A percentile compares a stretch with the other conserved stretches of the same genome.
Evolutionary conservation across 2,113 vertebrate species (phyloP).

Genomic region (Dasypus novemcinctus): DNA sequence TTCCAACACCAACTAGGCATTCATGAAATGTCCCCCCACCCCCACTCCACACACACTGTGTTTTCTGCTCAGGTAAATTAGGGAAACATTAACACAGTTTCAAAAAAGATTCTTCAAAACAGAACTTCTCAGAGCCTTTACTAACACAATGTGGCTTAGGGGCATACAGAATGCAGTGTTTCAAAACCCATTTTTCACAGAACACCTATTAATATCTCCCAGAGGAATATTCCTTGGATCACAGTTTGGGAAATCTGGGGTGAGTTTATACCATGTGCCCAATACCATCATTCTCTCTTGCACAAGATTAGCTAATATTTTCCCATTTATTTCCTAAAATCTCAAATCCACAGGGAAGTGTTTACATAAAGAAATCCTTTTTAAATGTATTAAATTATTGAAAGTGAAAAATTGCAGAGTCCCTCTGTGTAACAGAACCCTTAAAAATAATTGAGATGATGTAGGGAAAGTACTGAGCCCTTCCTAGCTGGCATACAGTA

Average conservation of each 20-base stretch:
- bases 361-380: constrained; percentile 61
- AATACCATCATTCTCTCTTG: constrained; percentile 62
- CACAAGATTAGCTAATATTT: constrained; percentile 66
- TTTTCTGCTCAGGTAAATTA: constrained; percentile 6
- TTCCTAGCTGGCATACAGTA: background rate
- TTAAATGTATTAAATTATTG: constrained; percentile 19
- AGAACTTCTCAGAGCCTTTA: constrained; percentile 51
- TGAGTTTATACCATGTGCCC: constrained; percentile 45
- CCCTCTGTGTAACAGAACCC: background rate
- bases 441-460: constrained; percentile 52
- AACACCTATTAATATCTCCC: constrained; percentile 59
- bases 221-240: constrained; percentile 49
- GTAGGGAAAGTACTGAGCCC: background rate
- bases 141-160: background rate
- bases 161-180: background rate
- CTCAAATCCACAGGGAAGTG: constrained; percentile 34
- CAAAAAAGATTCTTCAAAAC: background rate
- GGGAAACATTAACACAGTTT: background rate
- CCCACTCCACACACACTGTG: background rate
- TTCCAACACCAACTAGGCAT: background rate
- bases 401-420: background rate
- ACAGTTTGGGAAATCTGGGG: constrained; percentile 46
- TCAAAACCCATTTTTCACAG: constrained; percentile 58
- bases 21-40: background rate
- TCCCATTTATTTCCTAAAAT: constrained; percentile 64